Percentiles rank a stretch among this genome's conserved stretches.
Evolutionary conservation across 2,888 invertebrate species (phyloP).

Genomic region (Volucella inanis): DNA sequence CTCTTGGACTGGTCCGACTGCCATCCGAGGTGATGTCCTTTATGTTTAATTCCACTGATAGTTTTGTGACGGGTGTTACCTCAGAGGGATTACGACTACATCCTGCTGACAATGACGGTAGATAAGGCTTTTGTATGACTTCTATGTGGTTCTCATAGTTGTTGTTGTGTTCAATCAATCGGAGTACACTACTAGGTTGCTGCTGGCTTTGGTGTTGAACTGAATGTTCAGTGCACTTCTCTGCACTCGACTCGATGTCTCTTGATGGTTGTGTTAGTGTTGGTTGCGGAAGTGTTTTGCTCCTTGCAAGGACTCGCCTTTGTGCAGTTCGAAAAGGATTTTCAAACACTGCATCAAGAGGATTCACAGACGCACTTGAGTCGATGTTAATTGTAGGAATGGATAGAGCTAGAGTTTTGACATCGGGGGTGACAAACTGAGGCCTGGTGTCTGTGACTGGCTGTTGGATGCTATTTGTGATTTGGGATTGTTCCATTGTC

Average conservation of each 20-base stretch:
- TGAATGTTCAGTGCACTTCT: not conserved
- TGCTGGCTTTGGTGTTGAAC: slow-evolving; percentile 26
- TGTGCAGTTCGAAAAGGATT: slow-evolving; percentile 73
- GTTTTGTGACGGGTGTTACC: slow-evolving; percentile 11
- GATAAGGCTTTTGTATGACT: slow-evolving; percentile 5
- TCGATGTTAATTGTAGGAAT: slow-evolving; percentile 53
- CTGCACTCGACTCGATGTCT: slow-evolving; percentile 48
- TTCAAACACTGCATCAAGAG: slow-evolving; percentile 56
- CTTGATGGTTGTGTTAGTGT: slow-evolving; percentile 5
- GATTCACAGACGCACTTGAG: slow-evolving; percentile 31
- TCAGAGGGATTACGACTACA: not conserved
- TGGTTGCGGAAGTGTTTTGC: slow-evolving; percentile 49
- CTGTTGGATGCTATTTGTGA: not conserved
- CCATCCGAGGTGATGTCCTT: slow-evolving; percentile 61
- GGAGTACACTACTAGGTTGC: slow-evolving; percentile 41
- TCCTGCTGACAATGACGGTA: not conserved
- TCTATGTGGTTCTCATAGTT: slow-evolving; percentile 5
- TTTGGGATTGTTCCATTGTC: not conserved
- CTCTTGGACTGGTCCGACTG: slow-evolving; percentile 49
- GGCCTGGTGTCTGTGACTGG: slow-evolving; percentile 2
- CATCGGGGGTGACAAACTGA: not conserved
- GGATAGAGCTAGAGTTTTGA: not conserved
- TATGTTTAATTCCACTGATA: slow-evolving; percentile 60
- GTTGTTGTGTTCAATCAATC: slow-evolving; percentile 56
- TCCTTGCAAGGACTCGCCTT: slow-evolving; percentile 51